phyloP scores from a whole-genome alignment of 2,797 vertebrate genomes.

The Lindbergichthys nudifrons region DNA sequence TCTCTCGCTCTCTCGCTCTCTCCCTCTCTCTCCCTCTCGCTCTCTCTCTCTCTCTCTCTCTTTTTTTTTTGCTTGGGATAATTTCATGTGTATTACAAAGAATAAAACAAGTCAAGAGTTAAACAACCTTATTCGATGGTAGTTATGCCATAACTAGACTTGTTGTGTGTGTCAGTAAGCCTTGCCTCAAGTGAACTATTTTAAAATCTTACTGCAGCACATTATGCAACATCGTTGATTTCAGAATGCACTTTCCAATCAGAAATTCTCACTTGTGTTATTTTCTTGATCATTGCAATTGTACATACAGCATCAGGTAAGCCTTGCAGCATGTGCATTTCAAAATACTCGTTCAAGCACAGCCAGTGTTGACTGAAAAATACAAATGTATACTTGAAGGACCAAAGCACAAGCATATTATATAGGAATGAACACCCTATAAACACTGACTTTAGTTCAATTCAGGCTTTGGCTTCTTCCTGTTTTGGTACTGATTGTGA shows the following conservation, averaged over 20 bases:
- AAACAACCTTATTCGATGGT: constrained; percentile 27
- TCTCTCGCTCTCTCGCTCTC: background rate
- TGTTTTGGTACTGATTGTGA: too few relatives aligned
- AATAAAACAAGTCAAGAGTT: background rate
- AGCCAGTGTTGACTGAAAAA: too few relatives aligned
- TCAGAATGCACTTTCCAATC: constrained; percentile 35
- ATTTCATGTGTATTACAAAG: constrained; percentile 33
- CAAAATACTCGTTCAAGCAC: too few relatives aligned
- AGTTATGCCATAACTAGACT: constrained; percentile 13
- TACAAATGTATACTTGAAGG: background rate
- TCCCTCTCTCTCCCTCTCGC: background rate
- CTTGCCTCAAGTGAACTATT: constrained; percentile 43
- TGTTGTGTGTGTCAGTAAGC: constrained; percentile 20
- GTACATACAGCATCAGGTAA: background rate
- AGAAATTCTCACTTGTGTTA: background rate
- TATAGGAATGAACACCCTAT: too few relatives aligned
- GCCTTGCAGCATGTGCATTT: background rate
- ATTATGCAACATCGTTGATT: constrained; percentile 56
- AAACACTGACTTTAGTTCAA: too few relatives aligned
- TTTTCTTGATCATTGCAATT: background rate
- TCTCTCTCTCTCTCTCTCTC: background rate
- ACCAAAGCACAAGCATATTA: background rate
- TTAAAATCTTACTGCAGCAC: constrained; percentile 58
- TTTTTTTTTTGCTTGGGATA: constrained; percentile 18
- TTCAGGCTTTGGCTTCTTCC: too few relatives aligned